Percentiles rank a stretch among this genome's conserved stretches.
phyloP scores from a whole-genome alignment of 1,140 invertebrate genomes.

The Mya arenaria region DNA sequence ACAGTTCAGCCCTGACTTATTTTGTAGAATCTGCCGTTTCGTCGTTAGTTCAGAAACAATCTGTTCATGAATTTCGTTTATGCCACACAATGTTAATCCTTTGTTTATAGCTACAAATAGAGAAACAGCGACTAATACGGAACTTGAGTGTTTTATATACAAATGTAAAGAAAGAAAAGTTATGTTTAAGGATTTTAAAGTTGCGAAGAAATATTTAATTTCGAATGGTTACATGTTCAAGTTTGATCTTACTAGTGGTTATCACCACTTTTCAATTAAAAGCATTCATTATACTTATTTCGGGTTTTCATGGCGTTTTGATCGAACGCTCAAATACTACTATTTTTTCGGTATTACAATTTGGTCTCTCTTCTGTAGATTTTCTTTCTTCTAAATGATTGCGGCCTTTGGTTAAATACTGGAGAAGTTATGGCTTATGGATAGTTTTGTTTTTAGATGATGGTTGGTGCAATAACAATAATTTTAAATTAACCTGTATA shows the following conservation, averaged over 20 bases:
- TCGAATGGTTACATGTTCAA: too few species aligned
- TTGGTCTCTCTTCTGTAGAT: conserved; percentile 28
- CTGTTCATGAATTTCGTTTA: conserved; percentile 19
- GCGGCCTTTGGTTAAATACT: conserved; percentile 37
- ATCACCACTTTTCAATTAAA: conserved; percentile 33
- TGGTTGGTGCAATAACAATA: conserved; percentile 8
- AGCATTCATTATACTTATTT: conserved; percentile 24
- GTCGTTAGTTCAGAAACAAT: too few species aligned
- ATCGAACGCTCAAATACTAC: conserved; percentile 12
- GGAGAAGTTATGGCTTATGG: background rate
- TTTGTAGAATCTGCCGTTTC: too few species aligned
- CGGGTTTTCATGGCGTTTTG: conserved; percentile 32
- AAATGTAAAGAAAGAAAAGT: too few species aligned
- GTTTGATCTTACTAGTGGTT: too few species aligned
- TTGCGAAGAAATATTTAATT: too few species aligned
- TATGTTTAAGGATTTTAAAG: too few species aligned
- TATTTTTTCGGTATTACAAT: conserved; percentile 43
- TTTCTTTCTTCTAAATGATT: conserved; percentile 52
- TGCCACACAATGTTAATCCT: conserved; percentile 7
- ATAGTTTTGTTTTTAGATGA: conserved; percentile 49
- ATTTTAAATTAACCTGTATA: background rate
- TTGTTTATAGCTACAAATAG: too few species aligned
- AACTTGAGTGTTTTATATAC: too few species aligned
- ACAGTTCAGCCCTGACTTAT: too few species aligned
- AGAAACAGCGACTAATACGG: too few species aligned